A percentile compares a stretch with the other conserved stretches of the same genome.
These are phyloP conservation scores for Emydoidea blandingii DNA, from an alignment of 2,797 vertebrate genomes.

Conservation along the genomic window DNA sequence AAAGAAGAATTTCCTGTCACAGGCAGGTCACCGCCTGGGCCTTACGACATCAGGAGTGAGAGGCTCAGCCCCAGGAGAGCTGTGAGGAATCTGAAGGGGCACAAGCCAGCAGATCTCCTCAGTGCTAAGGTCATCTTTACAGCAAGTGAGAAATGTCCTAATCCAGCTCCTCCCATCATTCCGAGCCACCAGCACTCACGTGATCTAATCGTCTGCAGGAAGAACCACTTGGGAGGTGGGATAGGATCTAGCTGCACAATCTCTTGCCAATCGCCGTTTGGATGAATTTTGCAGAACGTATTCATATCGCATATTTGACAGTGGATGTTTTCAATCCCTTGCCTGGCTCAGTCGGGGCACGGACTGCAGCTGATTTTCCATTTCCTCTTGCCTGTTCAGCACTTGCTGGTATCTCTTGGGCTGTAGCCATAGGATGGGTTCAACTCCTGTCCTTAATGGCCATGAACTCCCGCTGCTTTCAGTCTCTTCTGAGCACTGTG, in stretches of 20 bases:
- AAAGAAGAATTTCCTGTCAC: too few relatives aligned
- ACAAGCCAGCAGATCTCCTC: neutral
- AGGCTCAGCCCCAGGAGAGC: neutral
- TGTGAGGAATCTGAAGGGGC: neutral
- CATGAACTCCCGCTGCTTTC: too few relatives aligned
- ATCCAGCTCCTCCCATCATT: neutral
- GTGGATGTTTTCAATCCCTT: neutral
- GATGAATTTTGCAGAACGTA: neutral
- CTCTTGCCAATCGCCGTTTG: neutral
- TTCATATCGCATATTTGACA: neutral
- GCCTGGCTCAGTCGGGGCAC: too few relatives aligned
- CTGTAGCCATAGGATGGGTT: too few relatives aligned
- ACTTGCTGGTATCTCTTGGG: too few relatives aligned
- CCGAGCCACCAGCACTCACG: neutral
- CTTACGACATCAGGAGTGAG: neutral
- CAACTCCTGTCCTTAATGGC: too few relatives aligned
- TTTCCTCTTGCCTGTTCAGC: too few relatives aligned
- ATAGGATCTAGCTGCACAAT: neutral
- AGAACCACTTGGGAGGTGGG: neutral
- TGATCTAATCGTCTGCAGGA: neutral
- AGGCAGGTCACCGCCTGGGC: too few relatives aligned
- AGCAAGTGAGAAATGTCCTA: neutral
- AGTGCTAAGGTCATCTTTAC: neutral
- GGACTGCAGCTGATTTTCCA: too few relatives aligned
- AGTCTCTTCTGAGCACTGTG: too few relatives aligned